phyloP scores from a whole-genome alignment of 2,888 invertebrate genomes.

The Dicycla oo region DNA sequence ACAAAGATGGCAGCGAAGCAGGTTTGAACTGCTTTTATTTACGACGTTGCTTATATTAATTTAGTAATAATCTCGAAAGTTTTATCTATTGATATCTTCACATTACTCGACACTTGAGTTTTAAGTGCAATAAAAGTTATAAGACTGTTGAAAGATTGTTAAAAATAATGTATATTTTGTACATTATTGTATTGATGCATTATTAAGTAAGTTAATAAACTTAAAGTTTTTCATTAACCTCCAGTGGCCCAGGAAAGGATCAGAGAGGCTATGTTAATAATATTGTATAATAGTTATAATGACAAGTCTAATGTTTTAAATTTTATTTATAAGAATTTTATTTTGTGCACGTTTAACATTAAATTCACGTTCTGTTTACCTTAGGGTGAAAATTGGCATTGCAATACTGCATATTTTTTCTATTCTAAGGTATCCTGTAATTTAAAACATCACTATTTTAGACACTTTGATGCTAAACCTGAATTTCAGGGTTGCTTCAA shows the following conservation, averaged over 20 bases:
- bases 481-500: conserved; percentile 41
- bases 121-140: conserved; percentile 89
- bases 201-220: conserved; percentile 82
- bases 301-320: conserved; percentile 69
- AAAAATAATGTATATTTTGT: conserved; percentile 88
- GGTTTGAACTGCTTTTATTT: conserved; percentile 54
- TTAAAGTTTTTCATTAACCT: conserved; percentile 79
- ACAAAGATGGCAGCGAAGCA: conserved; percentile 50
- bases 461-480: conserved; percentile 53
- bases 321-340: conserved; percentile 67
- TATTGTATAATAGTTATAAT: conserved; percentile 70
- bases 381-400: conserved; percentile 63
- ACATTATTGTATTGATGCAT: conserved; percentile 86
- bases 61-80: conserved; percentile 66
- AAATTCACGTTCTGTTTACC: conserved; percentile 55
- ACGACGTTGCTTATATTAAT: conserved; percentile 59
- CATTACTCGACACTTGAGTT: conserved; percentile 69
- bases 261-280: conserved; percentile 79
- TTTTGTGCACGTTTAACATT: conserved; percentile 65
- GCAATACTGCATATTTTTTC: conserved; percentile 69
- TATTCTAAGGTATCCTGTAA: conserved; percentile 45
- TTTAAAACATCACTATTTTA: conserved; percentile 62
- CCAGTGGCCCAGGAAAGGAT: conserved; percentile 70
- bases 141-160: conserved; percentile 90
- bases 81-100: conserved; percentile 66